These are phyloP conservation scores for Eupelmus urozonus DNA, from an alignment of 2,888 invertebrate genomes.

Conservation along the genomic window DNA sequence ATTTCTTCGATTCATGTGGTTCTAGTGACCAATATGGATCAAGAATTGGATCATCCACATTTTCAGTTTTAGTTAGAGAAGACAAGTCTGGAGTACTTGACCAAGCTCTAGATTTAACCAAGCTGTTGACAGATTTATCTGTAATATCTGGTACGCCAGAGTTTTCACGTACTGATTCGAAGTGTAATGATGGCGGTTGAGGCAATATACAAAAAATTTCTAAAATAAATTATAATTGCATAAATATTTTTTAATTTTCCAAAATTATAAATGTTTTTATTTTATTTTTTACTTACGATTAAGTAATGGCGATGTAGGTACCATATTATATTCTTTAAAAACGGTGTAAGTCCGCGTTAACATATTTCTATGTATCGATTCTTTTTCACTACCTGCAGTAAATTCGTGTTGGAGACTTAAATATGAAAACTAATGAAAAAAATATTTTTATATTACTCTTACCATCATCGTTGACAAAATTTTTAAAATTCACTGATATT, in stretches of 20 bases:
- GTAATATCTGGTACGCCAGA: too few species aligned
- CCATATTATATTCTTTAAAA: constrained; percentile 18
- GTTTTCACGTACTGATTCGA: too few species aligned
- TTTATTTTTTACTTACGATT: neutral
- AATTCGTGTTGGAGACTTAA: too few species aligned
- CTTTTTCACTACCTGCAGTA: neutral
- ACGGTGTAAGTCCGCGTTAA: constrained; percentile 14
- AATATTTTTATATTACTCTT: too few species aligned
- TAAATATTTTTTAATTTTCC: neutral
- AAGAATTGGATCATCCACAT: constrained; percentile 17
- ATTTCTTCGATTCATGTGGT: constrained; percentile 65
- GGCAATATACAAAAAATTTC: neutral
- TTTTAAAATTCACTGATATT: constrained; percentile 56
- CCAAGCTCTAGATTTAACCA: too few species aligned
- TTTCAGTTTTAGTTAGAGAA: neutral
- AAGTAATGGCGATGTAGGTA: neutral
- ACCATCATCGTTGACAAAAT: neutral
- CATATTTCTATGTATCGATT: neutral
- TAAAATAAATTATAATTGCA: neutral
- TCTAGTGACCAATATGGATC: constrained; percentile 66
- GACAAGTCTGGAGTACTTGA: too few species aligned
- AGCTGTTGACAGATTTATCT: too few species aligned
- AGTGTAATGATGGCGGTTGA: too few species aligned
- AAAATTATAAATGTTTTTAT: neutral
- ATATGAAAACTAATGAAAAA: neutral